Evolutionary conservation across 1,140 invertebrate genomes (phyloP).

Genomic region (Ruditapes philippinarum): DNA sequence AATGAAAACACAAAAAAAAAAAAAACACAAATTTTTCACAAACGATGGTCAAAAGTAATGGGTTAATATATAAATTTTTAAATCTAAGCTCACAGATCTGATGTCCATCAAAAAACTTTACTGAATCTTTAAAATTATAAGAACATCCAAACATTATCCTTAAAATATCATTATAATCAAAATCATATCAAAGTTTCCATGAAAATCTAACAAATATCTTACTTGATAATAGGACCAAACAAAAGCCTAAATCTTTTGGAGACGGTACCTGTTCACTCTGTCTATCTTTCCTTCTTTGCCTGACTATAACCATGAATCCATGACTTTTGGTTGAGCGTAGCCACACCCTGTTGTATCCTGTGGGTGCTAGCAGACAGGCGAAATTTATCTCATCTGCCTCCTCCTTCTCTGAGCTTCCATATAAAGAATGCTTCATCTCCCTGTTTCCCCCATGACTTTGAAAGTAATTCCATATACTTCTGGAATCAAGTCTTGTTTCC

Average conservation of each 20-base stretch:
- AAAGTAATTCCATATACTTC: slow-evolving; percentile 89
- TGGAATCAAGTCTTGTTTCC: slow-evolving; percentile 90
- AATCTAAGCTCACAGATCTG: too few species aligned
- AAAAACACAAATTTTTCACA: too few species aligned
- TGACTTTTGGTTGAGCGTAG: not conserved
- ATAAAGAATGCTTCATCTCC: slow-evolving; percentile 88
- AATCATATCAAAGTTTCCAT: too few species aligned
- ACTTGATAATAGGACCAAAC: slow-evolving; percentile 82
- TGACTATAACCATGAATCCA: slow-evolving; percentile 42
- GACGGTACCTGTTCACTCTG: slow-evolving; percentile 72
- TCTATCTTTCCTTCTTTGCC: slow-evolving; percentile 31
- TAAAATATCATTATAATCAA: too few species aligned
- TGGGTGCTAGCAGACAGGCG: slow-evolving; percentile 91
- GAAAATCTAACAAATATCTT: too few species aligned
- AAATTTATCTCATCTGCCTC: slow-evolving; percentile 94
- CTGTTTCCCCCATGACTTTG: slow-evolving; percentile 60
- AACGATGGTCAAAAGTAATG: too few species aligned
- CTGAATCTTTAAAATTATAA: too few species aligned
- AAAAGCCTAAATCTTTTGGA: slow-evolving; percentile 76
- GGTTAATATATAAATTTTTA: too few species aligned
- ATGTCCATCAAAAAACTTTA: too few species aligned
- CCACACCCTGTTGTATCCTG: not conserved
- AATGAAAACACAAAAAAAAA: too few species aligned
- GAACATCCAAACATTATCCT: too few species aligned
- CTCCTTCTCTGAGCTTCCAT: slow-evolving; percentile 90